Percentiles rank a stretch among this genome's conserved stretches.
Conservation (phyloP, 2,888 invertebrate genomes). For the Polia nebulosa region DNA sequence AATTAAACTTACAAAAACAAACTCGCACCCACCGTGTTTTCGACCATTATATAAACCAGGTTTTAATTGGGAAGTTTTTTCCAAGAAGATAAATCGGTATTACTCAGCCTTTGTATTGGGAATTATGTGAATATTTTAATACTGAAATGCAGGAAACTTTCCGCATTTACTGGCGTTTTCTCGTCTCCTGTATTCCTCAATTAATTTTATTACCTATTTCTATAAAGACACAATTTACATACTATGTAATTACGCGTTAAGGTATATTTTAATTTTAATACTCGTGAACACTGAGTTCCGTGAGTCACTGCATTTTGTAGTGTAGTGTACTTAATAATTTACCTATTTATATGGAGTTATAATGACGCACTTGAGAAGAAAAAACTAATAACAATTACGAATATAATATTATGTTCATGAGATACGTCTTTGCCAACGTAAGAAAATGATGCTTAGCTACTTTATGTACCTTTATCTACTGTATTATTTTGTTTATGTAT, state of each 20-base stretch:
- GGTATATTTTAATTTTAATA: constrained; percentile 19
- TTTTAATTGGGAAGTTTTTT: constrained; percentile 27
- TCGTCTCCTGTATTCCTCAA: not conserved
- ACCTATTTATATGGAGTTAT: constrained; percentile 20
- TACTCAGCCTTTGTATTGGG: not conserved
- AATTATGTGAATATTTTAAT: not conserved
- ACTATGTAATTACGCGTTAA: constrained; percentile 14
- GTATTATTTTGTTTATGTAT: constrained; percentile 18
- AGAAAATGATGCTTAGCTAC: not conserved
- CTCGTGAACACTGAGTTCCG: constrained; percentile 16
- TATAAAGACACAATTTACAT: not conserved
- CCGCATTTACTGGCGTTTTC: constrained; percentile 1
- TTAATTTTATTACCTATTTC: not conserved
- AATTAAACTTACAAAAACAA: constrained; percentile 7
- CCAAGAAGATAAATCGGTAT: constrained; percentile 21
- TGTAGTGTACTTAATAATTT: constrained; percentile 7
- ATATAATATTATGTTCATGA: constrained; percentile 9
- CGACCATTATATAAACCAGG: constrained; percentile 26
- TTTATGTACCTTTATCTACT: not conserved
- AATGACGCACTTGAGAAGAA: constrained; percentile 26
- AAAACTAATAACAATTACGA: constrained; percentile 25
- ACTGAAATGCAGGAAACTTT: not conserved
- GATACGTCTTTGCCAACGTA: constrained; percentile 13
- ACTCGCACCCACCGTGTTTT: constrained; percentile 5
- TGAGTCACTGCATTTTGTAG: constrained; percentile 32